Conservation (phyloP, 2,888 invertebrate genomes). For the Ectemnius continuus region DNA sequence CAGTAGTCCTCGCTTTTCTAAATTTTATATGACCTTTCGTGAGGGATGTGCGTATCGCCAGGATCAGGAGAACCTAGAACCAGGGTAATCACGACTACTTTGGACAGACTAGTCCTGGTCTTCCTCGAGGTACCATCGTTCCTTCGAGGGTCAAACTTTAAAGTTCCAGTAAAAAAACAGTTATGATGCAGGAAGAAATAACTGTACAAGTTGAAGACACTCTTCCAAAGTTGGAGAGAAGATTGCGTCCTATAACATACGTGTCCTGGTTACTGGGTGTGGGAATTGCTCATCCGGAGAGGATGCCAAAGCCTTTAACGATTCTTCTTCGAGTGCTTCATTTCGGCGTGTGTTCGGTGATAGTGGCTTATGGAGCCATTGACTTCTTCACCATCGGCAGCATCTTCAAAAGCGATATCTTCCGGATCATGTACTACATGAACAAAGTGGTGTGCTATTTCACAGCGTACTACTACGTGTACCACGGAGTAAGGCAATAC, state of each 20-base stretch:
- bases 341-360: slow-evolving; percentile 63
- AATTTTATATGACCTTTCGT: slow-evolving; percentile 23
- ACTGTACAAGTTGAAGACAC: slow-evolving; percentile 50
- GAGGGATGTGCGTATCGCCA: slow-evolving; percentile 5
- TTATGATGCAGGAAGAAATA: slow-evolving; percentile 57
- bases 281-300: slow-evolving; percentile 58
- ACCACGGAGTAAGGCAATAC: slow-evolving; percentile 59
- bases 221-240: slow-evolving; percentile 47
- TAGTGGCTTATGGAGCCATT: slow-evolving; percentile 66
- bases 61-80: too few species aligned
- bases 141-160: not conserved
- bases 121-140: not conserved
- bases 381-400: slow-evolving; percentile 66
- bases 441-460: slow-evolving; percentile 66
- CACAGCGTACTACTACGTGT: slow-evolving; percentile 68
- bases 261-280: slow-evolving; percentile 66
- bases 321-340: slow-evolving; percentile 61
- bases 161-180: not conserved
- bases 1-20: slow-evolving; percentile 9
- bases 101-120: not conserved
- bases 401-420: slow-evolving; percentile 65
- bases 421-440: slow-evolving; percentile 69
- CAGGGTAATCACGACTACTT: not conserved
- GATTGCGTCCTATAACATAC: slow-evolving; percentile 59
- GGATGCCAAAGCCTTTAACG: slow-evolving; percentile 53